Evolutionary conservation across 2,888 invertebrate species (phyloP), one percentile per base, ranked within the genome.

Genomic region (Agrotis ipsilon): DNA sequence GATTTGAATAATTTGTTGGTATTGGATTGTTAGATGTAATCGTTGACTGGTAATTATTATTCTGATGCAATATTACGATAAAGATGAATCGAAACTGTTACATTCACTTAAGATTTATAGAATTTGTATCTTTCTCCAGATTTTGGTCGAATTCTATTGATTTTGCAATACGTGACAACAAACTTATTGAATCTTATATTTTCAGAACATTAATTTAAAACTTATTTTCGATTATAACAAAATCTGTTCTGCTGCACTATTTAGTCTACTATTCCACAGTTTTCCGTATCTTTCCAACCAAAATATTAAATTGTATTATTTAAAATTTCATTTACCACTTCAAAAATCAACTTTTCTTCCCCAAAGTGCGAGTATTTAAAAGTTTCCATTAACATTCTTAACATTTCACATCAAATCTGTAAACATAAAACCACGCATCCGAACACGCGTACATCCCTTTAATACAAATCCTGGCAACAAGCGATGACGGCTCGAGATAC

Each of bases 401-500:
- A 6, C 39, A 14, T 63, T 63, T 43, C 63, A 11, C n/a, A 16
- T 3, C 21, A 21, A 58, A 21, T 13, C 13, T 1, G 43, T 19
- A n/a, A 63, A 43, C 24, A 63, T 46, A 46, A 65, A 48, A 57
- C 18, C 14, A 77, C 75, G 55, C 65, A 75, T 75, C 77, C 65
- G 61, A 32, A 57, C 80, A 81, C 85, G 84, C 84, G 85, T 80
- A 82, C 87, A 89, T 80, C 54, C 68, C 62, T 84, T 76, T 78
- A 68, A 68, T 76, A 87, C 79, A 78, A 81, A 83, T 87, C 78
- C 76, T n/a, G 24, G 51, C 73, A 82, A 85, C 84, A 57, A 83
- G 90, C 89, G 93, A 93, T 93, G 94, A 93, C 92, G 92, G 88
- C 81, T 77, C 55, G 81, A 87, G 93, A 94, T 94, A 93, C 88